Conservation (phyloP, 1,140 invertebrate species). For the Drosophila littoralis region DNA sequence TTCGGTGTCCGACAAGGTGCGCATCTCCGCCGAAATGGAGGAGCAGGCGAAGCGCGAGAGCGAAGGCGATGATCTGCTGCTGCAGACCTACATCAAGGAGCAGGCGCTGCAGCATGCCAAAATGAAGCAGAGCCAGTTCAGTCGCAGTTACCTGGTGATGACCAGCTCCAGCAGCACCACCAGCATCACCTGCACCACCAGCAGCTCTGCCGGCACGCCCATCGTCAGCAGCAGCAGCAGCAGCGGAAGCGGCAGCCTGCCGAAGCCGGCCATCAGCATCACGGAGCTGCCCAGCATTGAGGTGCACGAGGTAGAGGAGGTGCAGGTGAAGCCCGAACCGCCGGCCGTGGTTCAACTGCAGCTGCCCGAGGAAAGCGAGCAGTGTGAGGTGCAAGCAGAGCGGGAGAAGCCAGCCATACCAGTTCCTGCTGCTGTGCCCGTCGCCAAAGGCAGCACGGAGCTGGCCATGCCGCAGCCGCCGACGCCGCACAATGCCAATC, state of each 20-base stretch:
- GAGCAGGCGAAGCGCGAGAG: conserved; percentile 66
- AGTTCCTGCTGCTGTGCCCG: not conserved
- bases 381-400: conserved; percentile 35
- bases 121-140: conserved; percentile 88
- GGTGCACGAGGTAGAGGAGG: conserved; percentile 67
- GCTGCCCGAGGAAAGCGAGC: conserved; percentile 22
- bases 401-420: not conserved
- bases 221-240: conserved; percentile 1
- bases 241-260: conserved; percentile 4
- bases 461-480: not conserved
- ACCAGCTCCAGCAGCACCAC: conserved; percentile 26
- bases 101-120: conserved; percentile 89
- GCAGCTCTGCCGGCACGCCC: conserved; percentile 16
- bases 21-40: conserved; percentile 70
- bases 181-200: conserved; percentile 6
- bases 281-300: conserved; percentile 68
- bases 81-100: conserved; percentile 91
- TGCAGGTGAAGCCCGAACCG: conserved; percentile 58
- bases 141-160: conserved; percentile 48
- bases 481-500: conserved; percentile 71
- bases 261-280: conserved; percentile 33
- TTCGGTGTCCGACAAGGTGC: conserved; percentile 81
- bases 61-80: conserved; percentile 84
- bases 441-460: not conserved
- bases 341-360: not conserved